These are phyloP conservation scores for Podilymbus podiceps DNA, from an alignment of 2,113 vertebrate genomes.

Conservation along the genomic window DNA sequence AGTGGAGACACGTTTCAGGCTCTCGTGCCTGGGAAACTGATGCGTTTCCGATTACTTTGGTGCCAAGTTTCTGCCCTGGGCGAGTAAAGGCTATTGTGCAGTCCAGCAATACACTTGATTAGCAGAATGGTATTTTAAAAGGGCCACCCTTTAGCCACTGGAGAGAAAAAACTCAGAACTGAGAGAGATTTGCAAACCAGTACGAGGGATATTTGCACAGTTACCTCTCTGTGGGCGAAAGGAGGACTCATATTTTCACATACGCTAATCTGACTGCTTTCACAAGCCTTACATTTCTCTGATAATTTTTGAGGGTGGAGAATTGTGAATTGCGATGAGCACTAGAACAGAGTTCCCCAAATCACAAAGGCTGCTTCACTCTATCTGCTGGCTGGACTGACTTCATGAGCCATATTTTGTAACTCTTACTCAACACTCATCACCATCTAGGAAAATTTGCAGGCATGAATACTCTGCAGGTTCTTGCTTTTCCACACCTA, in stretches of 20 bases:
- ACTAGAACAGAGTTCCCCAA: background rate
- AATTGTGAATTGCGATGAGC: background rate
- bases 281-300: background rate
- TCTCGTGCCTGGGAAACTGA: background rate
- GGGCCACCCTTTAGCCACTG: background rate
- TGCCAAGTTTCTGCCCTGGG: background rate
- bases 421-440: background rate
- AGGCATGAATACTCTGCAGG: background rate
- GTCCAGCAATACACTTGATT: background rate
- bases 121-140: background rate
- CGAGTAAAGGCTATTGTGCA: background rate
- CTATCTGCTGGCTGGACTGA: background rate
- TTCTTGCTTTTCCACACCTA: background rate
- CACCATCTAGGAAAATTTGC: background rate
- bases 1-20: background rate
- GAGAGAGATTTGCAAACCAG: background rate
- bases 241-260: background rate
- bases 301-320: background rate
- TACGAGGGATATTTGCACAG: background rate
- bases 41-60: rapidly evolving
- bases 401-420: background rate
- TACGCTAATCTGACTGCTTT: background rate
- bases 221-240: background rate
- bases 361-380: background rate
- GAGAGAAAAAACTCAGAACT: background rate